Percentiles rank a stretch among this genome's conserved stretches.
These are phyloP conservation scores for Lagria hirta DNA, from an alignment of 2,888 invertebrate species.

Conservation along the genomic window DNA sequence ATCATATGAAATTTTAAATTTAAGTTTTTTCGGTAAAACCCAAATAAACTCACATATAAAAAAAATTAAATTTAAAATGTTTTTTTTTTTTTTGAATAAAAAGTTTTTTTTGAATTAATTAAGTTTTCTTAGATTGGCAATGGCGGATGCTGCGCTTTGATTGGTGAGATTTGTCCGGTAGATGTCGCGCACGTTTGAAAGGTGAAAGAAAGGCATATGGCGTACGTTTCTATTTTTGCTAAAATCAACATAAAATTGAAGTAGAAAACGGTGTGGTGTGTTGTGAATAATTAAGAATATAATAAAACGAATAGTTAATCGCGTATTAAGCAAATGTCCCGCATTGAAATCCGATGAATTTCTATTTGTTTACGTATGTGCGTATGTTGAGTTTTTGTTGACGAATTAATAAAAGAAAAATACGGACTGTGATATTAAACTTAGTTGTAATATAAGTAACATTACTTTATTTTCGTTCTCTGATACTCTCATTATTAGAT, in stretches of 20 bases:
- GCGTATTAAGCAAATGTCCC: slow-evolving; percentile 12
- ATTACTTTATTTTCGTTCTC: slow-evolving; percentile 8
- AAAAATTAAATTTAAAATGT: too few relatives aligned
- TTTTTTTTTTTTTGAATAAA: too few relatives aligned
- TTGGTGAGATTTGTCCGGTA: slow-evolving; percentile 5
- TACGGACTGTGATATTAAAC: slow-evolving; percentile 50
- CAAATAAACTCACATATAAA: too few relatives aligned
- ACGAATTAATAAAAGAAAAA: slow-evolving; percentile 36
- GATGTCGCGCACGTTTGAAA: slow-evolving; percentile 30
- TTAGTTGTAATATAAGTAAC: slow-evolving; percentile 39
- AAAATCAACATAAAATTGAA: slow-evolving; percentile 37
- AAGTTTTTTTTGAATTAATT: too few relatives aligned
- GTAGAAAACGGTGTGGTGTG: slow-evolving; percentile 31
- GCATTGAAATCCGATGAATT: slow-evolving; percentile 14
- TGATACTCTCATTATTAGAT: slow-evolving; percentile 10
- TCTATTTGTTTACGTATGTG: slow-evolving; percentile 41
- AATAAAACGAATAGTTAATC: slow-evolving; percentile 6
- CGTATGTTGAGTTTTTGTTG: slow-evolving; percentile 47
- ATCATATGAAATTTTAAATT: too few relatives aligned
- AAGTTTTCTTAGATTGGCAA: too few relatives aligned
- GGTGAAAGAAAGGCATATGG: slow-evolving; percentile 49
- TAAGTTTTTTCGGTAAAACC: too few relatives aligned
- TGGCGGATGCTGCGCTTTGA: background rate
- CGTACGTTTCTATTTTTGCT: slow-evolving; percentile 49
- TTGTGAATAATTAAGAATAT: slow-evolving; percentile 32